Conservation (phyloP, 1,140 invertebrate genomes). For the honey bee (Apis mellifera) region DNA sequence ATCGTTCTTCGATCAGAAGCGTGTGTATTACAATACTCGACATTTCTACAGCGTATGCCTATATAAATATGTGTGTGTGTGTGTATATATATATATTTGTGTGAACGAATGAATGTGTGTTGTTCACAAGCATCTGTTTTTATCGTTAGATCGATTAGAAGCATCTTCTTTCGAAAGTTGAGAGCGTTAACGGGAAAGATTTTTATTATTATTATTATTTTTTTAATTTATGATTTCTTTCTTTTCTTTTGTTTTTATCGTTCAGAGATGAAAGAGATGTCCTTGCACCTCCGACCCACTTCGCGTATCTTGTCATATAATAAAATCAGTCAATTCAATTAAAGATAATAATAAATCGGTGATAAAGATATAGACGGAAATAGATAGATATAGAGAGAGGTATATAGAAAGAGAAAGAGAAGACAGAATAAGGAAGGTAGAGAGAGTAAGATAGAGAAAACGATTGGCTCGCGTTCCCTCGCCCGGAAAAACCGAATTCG, state of each 20-base stretch:
- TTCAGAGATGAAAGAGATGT: slow-evolving; percentile 32
- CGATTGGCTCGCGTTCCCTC: slow-evolving; percentile 50
- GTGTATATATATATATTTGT: slow-evolving; percentile 9
- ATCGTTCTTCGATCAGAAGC: slow-evolving; percentile 27
- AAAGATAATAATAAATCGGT: slow-evolving; percentile 10
- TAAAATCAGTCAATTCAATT: slow-evolving; percentile 29
- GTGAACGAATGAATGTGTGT: slow-evolving; percentile 27
- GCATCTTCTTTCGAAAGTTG: slow-evolving; percentile 17
- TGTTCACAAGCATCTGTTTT: slow-evolving; percentile 6
- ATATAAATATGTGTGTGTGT: slow-evolving; percentile 10
- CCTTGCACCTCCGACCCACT: slow-evolving; percentile 76
- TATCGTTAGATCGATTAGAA: slow-evolving; percentile 34
- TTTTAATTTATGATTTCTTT: not conserved
- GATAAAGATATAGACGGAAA: slow-evolving; percentile 30
- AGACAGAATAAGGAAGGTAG: slow-evolving; percentile 30
- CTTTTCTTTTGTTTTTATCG: not conserved
- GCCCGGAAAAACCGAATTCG: slow-evolving; percentile 13
- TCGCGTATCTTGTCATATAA: slow-evolving; percentile 63
- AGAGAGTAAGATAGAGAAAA: slow-evolving; percentile 33
- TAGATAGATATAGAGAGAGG: slow-evolving; percentile 30
- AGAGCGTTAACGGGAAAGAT: slow-evolving; percentile 1
- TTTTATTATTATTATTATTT: not conserved
- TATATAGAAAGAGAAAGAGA: slow-evolving; percentile 8
- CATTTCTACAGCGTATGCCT: slow-evolving; percentile 6
- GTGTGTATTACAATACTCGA: slow-evolving; percentile 24